Evolutionary conservation across 2,888 invertebrate genomes (phyloP).

Genomic region (Macrophya annulata): DNA sequence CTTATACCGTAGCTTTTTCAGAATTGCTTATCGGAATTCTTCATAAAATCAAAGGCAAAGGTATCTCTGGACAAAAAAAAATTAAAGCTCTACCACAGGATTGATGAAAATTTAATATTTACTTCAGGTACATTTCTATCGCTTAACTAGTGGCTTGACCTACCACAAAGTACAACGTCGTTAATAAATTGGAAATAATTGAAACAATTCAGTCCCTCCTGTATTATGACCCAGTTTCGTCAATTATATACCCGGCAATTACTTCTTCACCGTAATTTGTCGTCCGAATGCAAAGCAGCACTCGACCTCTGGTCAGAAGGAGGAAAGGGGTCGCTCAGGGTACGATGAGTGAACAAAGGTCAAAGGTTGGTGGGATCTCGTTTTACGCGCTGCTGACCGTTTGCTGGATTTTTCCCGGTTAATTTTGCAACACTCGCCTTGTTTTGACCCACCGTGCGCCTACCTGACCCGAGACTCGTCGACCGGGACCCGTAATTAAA

Average conservation of each 20-base stretch:
- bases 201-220: background rate
- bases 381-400: conserved; percentile 54
- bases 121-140: background rate
- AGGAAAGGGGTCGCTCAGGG: conserved; percentile 36
- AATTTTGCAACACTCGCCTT: conserved; percentile 52
- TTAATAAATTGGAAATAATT: conserved; percentile 31
- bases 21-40: conserved; percentile 1
- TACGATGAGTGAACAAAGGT: conserved; percentile 48
- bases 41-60: background rate
- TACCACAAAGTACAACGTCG: background rate
- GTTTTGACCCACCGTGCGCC: conserved; percentile 26
- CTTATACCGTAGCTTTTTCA: background rate
- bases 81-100: too few relatives aligned
- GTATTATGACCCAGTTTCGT: conserved; percentile 28
- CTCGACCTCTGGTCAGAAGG: conserved; percentile 42
- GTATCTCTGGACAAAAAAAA: too few relatives aligned
- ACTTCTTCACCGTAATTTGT: conserved; percentile 47
- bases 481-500: conserved; percentile 43
- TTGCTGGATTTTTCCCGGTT: conserved; percentile 51
- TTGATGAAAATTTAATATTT: background rate
- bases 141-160: background rate
- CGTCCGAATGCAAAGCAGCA: conserved; percentile 51
- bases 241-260: conserved; percentile 50
- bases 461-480: conserved; percentile 5
- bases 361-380: conserved; percentile 44